Conservation (phyloP, 2,797 vertebrate species). For the Bovichtus variegatus region DNA sequence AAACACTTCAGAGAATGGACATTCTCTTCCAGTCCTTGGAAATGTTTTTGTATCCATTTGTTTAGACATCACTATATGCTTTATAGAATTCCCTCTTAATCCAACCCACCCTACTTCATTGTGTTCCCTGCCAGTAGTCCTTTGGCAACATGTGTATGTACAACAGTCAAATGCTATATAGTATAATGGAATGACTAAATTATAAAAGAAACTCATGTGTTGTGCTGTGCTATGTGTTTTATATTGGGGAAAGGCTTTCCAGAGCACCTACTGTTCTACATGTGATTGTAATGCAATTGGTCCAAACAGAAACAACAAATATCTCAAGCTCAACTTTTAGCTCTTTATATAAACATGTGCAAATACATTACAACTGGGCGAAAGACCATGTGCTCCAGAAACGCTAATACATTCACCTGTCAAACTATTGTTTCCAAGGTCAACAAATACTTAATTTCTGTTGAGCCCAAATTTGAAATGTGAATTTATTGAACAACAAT, state of each 20-base stretch:
- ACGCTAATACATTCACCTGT: too few species aligned
- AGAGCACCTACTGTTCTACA: background rate
- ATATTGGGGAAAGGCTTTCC: background rate
- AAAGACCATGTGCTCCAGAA: background rate
- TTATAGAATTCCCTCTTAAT: background rate
- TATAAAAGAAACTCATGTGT: background rate
- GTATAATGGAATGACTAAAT: background rate
- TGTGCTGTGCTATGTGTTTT: background rate
- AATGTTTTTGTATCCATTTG: background rate
- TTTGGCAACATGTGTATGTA: slow-evolving; percentile 6
- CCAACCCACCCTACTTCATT: background rate
- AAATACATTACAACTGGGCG: background rate
- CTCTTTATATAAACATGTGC: background rate
- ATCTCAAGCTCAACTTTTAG: background rate
- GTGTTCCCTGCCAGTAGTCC: background rate
- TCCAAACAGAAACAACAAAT: background rate
- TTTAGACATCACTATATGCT: background rate
- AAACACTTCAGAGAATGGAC: slow-evolving; percentile 12
- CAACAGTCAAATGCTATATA: background rate
- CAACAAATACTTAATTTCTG: too few species aligned
- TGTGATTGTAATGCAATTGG: background rate
- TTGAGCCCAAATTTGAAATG: too few species aligned
- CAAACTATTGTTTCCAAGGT: too few species aligned
- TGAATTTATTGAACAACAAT: background rate
- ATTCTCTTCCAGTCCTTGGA: background rate